Conservation (phyloP, 2,888 invertebrate genomes). For the Polydrusus tereticollis region DNA sequence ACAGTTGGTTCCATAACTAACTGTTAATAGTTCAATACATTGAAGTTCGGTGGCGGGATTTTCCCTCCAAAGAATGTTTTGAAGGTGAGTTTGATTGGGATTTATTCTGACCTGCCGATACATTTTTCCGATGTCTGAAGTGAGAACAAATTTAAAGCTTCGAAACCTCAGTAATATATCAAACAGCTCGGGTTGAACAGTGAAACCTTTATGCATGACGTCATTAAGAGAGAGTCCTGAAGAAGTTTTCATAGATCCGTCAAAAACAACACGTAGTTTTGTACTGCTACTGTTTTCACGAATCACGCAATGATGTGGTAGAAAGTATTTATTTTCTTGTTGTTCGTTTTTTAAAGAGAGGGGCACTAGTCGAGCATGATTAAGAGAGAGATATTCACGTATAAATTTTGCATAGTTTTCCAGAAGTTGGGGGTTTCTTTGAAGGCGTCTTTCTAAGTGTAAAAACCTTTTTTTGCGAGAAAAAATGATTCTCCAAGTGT, state of each 20-base stretch:
- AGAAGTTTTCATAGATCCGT: constrained; percentile 23
- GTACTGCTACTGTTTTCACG: constrained; percentile 29
- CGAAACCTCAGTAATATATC: constrained; percentile 22
- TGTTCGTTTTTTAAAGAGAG: not conserved
- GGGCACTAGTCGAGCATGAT: constrained; percentile 11
- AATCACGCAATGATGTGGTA: constrained; percentile 43
- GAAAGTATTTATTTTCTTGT: constrained; percentile 9
- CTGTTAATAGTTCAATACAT: constrained; percentile 44
- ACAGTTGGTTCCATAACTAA: no score
- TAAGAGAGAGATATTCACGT: constrained; percentile 33
- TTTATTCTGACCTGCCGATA: constrained; percentile 46
- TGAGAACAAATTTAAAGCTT: constrained; percentile 16
- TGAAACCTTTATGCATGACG: constrained; percentile 26
- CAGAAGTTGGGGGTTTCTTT: not conserved
- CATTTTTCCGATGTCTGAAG: constrained; percentile 45
- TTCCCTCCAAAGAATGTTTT: constrained; percentile 47
- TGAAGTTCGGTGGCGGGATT: constrained; percentile 29
- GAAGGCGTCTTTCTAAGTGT: constrained; percentile 2
- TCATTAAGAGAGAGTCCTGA: constrained; percentile 25
- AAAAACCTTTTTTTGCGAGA: constrained; percentile 13
- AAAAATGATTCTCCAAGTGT: constrained; percentile 13
- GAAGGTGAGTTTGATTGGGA: constrained; percentile 31
- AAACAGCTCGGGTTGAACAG: constrained; percentile 29
- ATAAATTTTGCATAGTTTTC: constrained; percentile 30
- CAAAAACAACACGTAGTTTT: constrained; percentile 43